These are phyloP conservation scores for Aurelia aurita DNA, from an alignment of 30 jellyfish, hydroid and myxozoan species.

Conservation along the genomic window DNA sequence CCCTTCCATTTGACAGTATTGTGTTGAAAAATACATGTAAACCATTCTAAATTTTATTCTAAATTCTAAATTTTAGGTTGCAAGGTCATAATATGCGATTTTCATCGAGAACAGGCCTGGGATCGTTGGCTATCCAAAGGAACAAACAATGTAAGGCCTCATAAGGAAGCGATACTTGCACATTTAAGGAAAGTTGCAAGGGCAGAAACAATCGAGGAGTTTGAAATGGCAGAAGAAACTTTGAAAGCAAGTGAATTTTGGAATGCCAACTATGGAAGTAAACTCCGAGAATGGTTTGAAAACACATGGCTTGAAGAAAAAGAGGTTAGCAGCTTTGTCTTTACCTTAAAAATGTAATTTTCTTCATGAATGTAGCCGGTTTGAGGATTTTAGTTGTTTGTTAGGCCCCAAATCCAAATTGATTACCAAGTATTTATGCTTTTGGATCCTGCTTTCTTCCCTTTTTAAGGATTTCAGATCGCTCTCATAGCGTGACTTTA, in stretches of 20 bases:
- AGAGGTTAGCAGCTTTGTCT: conserved; percentile 19
- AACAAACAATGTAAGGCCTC: background rate
- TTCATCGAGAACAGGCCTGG: no score
- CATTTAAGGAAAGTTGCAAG: conserved; percentile 17
- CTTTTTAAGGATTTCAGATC: no score
- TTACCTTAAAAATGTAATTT: background rate
- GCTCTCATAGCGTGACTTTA: no score
- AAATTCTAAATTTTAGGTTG: conserved; percentile 14
- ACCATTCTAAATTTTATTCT: conserved; percentile 2
- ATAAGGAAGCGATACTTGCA: conserved; percentile 6
- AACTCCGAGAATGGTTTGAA: conserved; percentile 34
- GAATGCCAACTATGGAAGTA: conserved; percentile 11
- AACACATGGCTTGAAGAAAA: conserved; percentile 16
- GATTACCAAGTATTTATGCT: no score
- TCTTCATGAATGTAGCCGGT: no score
- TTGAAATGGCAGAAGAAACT: conserved; percentile 5
- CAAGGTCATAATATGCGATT: background rate
- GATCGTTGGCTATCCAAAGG: conserved; percentile 17
- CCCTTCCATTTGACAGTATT: no score
- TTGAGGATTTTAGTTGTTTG: no score
- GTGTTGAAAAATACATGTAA: no score
- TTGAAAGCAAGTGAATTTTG: background rate
- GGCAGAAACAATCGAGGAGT: conserved; percentile 27
- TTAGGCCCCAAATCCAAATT: no score
- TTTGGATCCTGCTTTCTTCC: no score